Conservation (phyloP, 1,140 invertebrate genomes). For the Musca vetustissima region DNA sequence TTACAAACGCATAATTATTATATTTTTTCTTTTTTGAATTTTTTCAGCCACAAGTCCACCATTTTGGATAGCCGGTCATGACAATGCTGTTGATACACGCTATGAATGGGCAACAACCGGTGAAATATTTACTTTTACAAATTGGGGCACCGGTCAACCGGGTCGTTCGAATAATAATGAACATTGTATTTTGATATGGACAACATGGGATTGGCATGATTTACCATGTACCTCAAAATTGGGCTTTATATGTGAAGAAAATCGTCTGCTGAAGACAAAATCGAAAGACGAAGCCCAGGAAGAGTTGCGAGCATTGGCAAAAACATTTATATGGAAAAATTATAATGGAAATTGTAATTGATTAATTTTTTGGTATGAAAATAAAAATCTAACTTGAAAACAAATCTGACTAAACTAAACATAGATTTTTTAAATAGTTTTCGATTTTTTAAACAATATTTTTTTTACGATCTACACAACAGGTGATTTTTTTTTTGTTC, state of each 20-base stretch:
- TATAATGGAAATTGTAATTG: too few relatives aligned
- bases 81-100: background rate
- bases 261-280: background rate
- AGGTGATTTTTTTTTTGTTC: too few relatives aligned
- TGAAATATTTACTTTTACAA: background rate
- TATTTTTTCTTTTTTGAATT: background rate
- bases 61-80: background rate
- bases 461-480: too few relatives aligned
- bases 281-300: too few relatives aligned
- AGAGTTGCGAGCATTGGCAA: too few relatives aligned
- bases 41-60: background rate
- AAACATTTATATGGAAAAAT: too few relatives aligned
- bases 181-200: background rate
- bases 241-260: slow-evolving; percentile 7
- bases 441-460: too few relatives aligned
- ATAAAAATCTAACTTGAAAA: too few relatives aligned
- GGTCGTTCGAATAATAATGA: background rate
- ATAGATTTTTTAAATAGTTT: too few relatives aligned
- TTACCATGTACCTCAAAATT: background rate
- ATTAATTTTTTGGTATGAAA: too few relatives aligned
- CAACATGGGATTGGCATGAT: background rate
- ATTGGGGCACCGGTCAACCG: background rate
- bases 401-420: too few relatives aligned
- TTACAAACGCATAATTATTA: too few relatives aligned
- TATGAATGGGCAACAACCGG: background rate